Conservation (phyloP, 2,797 vertebrate species). For the Pseudochaenichthys georgianus region DNA sequence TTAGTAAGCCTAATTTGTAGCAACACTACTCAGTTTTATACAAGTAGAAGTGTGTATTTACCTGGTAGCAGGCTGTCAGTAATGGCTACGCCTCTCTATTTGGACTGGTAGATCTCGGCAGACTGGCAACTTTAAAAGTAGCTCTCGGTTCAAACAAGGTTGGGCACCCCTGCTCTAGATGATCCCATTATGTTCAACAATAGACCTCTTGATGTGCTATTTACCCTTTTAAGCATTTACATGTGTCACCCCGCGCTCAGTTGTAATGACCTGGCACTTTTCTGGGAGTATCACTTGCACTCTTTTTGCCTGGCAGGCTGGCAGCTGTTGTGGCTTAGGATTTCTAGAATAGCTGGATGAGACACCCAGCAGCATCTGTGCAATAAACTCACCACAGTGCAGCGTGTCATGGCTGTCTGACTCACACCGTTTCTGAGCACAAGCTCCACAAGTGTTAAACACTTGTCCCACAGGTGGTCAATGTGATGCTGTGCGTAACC, state of each 20-base stretch:
- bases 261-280: constrained; percentile 3
- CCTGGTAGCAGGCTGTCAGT: no score
- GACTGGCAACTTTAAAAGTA: no score
- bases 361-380: constrained; percentile 58
- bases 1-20: no score
- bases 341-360: constrained; percentile 63
- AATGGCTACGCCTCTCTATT: no score
- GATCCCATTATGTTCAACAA: not conserved
- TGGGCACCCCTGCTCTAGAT: not conserved
- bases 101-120: no score
- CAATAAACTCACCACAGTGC: constrained; percentile 46
- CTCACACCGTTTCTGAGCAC: constrained; percentile 41
- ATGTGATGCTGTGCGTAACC: not conserved
- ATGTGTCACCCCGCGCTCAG: constrained; percentile 2
- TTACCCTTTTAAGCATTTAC: constrained; percentile 1
- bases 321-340: constrained; percentile 77
- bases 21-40: no score
- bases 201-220: not conserved
- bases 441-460: constrained; percentile 38
- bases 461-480: constrained; percentile 51
- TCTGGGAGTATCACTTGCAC: constrained; percentile 44
- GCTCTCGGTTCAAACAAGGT: no score
- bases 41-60: no score
- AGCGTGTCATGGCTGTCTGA: constrained; percentile 30
- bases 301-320: constrained; percentile 42